Conservation (phyloP, 2,888 invertebrate species). For the Hydroisotoma schaefferi region DNA sequence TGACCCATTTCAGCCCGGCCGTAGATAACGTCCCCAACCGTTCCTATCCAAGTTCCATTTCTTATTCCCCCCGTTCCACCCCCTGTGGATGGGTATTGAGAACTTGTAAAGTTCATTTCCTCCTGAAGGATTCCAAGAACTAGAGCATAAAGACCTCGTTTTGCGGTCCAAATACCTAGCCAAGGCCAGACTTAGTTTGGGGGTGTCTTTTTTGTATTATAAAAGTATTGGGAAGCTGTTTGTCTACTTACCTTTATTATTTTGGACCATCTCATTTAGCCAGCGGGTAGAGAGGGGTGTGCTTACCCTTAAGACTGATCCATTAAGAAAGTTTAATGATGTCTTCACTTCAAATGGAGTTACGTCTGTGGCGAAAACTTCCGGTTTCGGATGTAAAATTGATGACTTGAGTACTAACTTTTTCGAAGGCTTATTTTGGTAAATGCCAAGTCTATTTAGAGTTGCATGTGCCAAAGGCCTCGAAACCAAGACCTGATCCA, state of each 20-base stretch:
- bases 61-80: slow-evolving; percentile 32
- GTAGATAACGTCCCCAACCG: slow-evolving; percentile 34
- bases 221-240: no score
- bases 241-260: slow-evolving; percentile 7
- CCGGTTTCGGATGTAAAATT: slow-evolving; percentile 19
- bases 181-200: no score
- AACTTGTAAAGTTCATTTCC: slow-evolving; percentile 32
- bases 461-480: slow-evolving; percentile 18
- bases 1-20: slow-evolving; percentile 35
- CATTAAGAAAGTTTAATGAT: slow-evolving; percentile 23
- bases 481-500: slow-evolving; percentile 18
- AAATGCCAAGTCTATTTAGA: slow-evolving; percentile 22
- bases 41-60: slow-evolving; percentile 36
- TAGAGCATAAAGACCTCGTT: slow-evolving; percentile 32
- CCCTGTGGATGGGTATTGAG: slow-evolving; percentile 36
- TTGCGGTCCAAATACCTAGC: slow-evolving; percentile 21
- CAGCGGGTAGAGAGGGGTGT: slow-evolving; percentile 30
- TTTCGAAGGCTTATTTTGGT: background rate
- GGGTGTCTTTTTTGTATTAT: no score
- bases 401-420: background rate
- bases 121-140: slow-evolving; percentile 28
- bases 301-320: slow-evolving; percentile 20
- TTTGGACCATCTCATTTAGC: slow-evolving; percentile 27
- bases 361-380: background rate
- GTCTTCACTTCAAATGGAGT: background rate